Percentiles rank a stretch among this genome's conserved stretches.
Conservation (phyloP, 2,797 vertebrate genomes). For the Danio albolineatus region DNA sequence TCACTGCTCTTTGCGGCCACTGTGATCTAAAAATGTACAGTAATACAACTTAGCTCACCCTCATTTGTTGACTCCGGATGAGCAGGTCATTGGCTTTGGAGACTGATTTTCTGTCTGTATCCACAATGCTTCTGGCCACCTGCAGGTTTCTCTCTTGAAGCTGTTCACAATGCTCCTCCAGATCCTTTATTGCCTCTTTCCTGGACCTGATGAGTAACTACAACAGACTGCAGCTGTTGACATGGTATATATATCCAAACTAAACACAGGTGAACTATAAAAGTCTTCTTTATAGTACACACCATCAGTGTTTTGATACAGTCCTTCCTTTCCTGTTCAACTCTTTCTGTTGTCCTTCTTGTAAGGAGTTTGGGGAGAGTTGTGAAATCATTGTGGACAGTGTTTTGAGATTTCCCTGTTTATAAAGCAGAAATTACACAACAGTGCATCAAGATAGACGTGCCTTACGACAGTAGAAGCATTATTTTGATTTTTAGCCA, state of each 20-base stretch:
- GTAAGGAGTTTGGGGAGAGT: not conserved
- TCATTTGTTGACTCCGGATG: constrained; percentile 61
- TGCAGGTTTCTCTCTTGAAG: constrained; percentile 62
- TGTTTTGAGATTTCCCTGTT: constrained; percentile 25
- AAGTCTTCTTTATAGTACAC: not conserved
- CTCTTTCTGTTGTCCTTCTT: not conserved
- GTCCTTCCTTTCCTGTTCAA: constrained; percentile 6
- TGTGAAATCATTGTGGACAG: constrained; percentile 6
- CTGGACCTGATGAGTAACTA: constrained; percentile 66
- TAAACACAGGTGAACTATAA: not conserved
- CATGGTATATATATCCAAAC: not conserved
- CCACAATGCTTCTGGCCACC: constrained; percentile 62
- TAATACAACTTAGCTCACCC: constrained; percentile 59
- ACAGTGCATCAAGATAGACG: too few species aligned
- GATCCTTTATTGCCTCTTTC: constrained; percentile 60
- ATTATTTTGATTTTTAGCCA: not conserved
- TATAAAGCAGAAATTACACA: not conserved
- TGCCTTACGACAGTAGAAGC: not conserved
- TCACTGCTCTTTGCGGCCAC: too few species aligned
- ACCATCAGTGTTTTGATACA: constrained; percentile 51
- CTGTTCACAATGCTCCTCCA: constrained; percentile 55
- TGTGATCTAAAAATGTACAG: not conserved
- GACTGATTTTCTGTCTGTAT: constrained; percentile 59
- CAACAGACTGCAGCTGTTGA: constrained; percentile 14
- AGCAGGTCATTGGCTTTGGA: constrained; percentile 62